Evolutionary conservation across 37 sponge, comb jelly and placozoan species (phyloP), one percentile per base, ranked within the genome.

Genomic region (Tethya wilhelma): DNA sequence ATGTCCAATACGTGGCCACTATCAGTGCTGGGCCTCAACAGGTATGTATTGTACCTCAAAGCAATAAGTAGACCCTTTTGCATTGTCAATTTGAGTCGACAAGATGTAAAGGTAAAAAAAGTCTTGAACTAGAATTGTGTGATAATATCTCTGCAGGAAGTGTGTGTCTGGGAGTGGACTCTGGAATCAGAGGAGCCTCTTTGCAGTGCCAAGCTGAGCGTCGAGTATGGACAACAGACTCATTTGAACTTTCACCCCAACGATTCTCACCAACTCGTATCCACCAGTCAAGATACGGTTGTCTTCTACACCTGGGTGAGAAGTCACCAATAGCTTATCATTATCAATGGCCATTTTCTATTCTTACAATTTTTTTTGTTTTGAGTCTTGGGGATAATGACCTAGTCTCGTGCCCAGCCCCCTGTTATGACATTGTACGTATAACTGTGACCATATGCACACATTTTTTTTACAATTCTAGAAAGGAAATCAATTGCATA

Each of bases 151-250:
- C 38, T 44, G 58, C 44, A 92, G 92, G 73, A 60, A 22, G 66
- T 95, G 39, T 84, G 81, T 65, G 70, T 97, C 49, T 97, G 95
- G 95, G 90, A 94, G 23, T 97, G 98, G 98, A 94, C 93, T 19
- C 22, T 80, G 12, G 91, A 85, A 41, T 79, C 75, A 37, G 89
- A 94, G 30, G 59, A 22, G 0, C 93, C 95, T 28, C 42, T 95
- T 33, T 81, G 81, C 55, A 71, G 56, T 5, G 38, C 69, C 36
- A 40, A 60, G 28, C 74, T 92, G 3, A 71, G 57, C 59, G 66
- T 75, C 0, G 78, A 90, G 64, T 58, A 44, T 45, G 73, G 77
- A 17, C 41, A 63, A 38, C 83, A 95, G 83, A 78, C 80, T 49
- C 59, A 60, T 56, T 64, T 97, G 26, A 56, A 76, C 22, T 97